phyloP scores from a whole-genome alignment of 2,113 vertebrate species.

The Gadus chalcogrammus region DNA sequence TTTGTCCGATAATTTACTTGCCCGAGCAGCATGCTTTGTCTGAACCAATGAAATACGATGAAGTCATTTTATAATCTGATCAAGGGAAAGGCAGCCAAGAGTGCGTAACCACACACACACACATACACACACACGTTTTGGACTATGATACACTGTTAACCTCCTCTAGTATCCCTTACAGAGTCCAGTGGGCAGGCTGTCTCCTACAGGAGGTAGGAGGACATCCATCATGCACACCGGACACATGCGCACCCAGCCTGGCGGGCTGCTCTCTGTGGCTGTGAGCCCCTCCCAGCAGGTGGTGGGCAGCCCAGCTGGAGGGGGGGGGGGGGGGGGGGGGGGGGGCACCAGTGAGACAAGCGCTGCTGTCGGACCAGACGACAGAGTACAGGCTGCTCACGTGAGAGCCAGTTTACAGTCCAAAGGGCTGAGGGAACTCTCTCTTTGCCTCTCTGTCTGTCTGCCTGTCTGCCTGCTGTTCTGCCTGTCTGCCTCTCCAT shows the following conservation, averaged over 20 bases:
- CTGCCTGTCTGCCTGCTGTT: background rate
- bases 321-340: slow-evolving; percentile 6
- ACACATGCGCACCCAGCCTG: background rate
- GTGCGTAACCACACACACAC: background rate
- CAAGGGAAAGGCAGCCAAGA: too few relatives aligned
- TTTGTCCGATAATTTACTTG: too few relatives aligned
- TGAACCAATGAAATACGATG: too few relatives aligned
- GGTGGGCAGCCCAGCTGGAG: too few relatives aligned
- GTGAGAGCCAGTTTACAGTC: slow-evolving; percentile 36
- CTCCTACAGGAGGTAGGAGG: too few relatives aligned
- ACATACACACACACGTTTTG: too few relatives aligned
- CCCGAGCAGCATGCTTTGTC: too few relatives aligned
- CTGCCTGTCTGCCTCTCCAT: background rate
- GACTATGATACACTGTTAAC: too few relatives aligned
- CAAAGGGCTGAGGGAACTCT: slow-evolving; percentile 32
- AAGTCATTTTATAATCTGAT: too few relatives aligned
- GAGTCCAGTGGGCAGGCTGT: too few relatives aligned
- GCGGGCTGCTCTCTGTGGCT: too few relatives aligned
- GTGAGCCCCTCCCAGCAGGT: slow-evolving; percentile 6
- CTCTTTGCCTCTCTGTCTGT: background rate
- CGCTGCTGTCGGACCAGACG: slow-evolving; percentile 36
- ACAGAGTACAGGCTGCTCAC: slow-evolving; percentile 39
- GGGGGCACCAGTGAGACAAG: slow-evolving; percentile 9
- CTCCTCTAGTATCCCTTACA: too few relatives aligned
- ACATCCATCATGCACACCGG: background rate